Percentiles rank a stretch among this genome's conserved stretches.
These are phyloP conservation scores for Macroramphosus scolopax DNA, from an alignment of 2,797 vertebrate species.

Conservation along the genomic window DNA sequence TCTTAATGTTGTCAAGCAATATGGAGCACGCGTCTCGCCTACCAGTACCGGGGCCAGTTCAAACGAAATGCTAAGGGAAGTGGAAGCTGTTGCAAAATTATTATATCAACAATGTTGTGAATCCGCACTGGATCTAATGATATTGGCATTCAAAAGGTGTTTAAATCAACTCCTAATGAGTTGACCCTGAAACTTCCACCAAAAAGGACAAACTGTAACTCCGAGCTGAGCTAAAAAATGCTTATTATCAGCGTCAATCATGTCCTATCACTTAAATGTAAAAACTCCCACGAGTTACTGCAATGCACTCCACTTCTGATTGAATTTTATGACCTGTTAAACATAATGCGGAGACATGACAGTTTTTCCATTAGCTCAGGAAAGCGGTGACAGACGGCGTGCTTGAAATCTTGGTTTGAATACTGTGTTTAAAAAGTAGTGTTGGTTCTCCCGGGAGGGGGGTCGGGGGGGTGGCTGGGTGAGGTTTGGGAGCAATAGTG, in stretches of 20 bases:
- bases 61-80: too few relatives aligned
- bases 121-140: too few relatives aligned
- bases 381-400: slow-evolving; percentile 17
- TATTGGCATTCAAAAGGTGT: too few relatives aligned
- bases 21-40: slow-evolving; percentile 6
- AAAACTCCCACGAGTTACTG: too few relatives aligned
- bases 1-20: slow-evolving; percentile 10
- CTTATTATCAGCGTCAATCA: too few relatives aligned
- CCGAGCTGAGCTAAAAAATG: too few relatives aligned
- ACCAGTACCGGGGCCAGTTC: slow-evolving; percentile 9
- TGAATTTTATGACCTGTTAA: slow-evolving; percentile 26
- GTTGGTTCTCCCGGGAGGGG: too few relatives aligned
- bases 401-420: slow-evolving; percentile 20
- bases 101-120: too few relatives aligned
- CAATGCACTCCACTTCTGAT: slow-evolving; percentile 33
- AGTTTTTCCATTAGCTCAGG: slow-evolving; percentile 39
- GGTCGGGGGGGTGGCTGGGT: too few relatives aligned
- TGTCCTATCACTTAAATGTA: too few relatives aligned
- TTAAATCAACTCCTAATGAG: slow-evolving; percentile 5
- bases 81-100: too few relatives aligned
- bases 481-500: not conserved
- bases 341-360: slow-evolving; percentile 15
- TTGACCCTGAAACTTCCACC: slow-evolving; percentile 9
- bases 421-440: slow-evolving; percentile 7
- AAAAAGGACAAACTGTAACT: too few relatives aligned